A percentile compares a stretch with the other conserved stretches of the same genome.
These are phyloP conservation scores for Holothuria leucospilota DNA, from an alignment of 53 echinoderm and acorn worm species.

Conservation along the genomic window DNA sequence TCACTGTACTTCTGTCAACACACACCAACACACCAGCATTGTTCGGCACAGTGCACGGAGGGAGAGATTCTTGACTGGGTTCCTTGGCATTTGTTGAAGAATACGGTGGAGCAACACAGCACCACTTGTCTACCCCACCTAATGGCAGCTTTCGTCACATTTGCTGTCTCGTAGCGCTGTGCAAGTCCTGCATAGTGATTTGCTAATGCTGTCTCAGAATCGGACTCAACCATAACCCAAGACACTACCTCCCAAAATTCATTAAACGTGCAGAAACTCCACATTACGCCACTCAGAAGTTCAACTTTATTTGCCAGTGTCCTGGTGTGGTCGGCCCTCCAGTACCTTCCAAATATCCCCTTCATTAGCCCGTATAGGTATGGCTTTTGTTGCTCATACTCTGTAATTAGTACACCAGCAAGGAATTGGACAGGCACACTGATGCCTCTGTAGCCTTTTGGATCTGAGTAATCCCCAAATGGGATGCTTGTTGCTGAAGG, in stretches of 20 bases:
- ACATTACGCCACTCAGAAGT: slow-evolving; percentile 46
- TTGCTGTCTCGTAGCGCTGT: slow-evolving; percentile 1
- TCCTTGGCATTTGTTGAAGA: not conserved
- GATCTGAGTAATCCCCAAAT: not conserved
- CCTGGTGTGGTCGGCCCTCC: slow-evolving; percentile 42
- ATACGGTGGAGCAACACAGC: slow-evolving; percentile 27
- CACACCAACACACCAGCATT: slow-evolving; percentile 7
- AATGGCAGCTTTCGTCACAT: slow-evolving; percentile 24
- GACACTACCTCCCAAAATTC: slow-evolving; percentile 33
- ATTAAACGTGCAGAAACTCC: slow-evolving; percentile 35
- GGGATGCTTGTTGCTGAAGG: not conserved
- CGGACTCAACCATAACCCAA: slow-evolving; percentile 41
- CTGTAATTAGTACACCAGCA: not conserved
- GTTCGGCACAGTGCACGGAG: not conserved
- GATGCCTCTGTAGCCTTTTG: slow-evolving; percentile 6
- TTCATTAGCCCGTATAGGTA: slow-evolving; percentile 41
- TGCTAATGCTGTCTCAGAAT: slow-evolving; percentile 24
- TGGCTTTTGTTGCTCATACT: slow-evolving; percentile 24
- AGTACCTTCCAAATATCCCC: slow-evolving; percentile 40
- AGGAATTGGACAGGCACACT: not conserved
- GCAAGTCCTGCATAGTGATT: slow-evolving; percentile 45
- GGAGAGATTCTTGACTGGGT: not conserved
- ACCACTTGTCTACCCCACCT: slow-evolving; percentile 48
- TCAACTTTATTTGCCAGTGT: slow-evolving; percentile 46
- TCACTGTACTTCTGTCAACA: not conserved